These are phyloP conservation scores for Thaumetopoea pityocampa DNA, from an alignment of 1,140 invertebrate genomes.

Conservation along the genomic window DNA sequence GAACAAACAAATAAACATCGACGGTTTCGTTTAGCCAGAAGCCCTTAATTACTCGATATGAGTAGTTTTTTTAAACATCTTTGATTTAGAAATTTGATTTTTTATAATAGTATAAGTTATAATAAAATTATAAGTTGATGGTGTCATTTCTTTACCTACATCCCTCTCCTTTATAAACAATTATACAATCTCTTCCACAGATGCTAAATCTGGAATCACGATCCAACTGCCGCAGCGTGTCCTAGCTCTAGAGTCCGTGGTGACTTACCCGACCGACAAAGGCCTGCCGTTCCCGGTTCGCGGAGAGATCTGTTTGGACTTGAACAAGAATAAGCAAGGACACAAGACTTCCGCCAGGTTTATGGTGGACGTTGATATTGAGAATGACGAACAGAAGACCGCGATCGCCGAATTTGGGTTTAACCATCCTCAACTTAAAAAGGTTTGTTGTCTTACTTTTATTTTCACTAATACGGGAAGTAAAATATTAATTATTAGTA, in stretches of 20 bases:
- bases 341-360: constrained; percentile 77
- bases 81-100: too few species aligned
- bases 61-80: not conserved
- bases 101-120: too few species aligned
- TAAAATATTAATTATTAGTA: not conserved
- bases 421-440: constrained; percentile 79
- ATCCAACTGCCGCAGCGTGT: constrained; percentile 81
- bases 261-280: constrained; percentile 57
- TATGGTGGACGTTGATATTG: constrained; percentile 61
- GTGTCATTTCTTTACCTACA: too few species aligned
- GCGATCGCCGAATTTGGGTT: constrained; percentile 78
- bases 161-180: not conserved
- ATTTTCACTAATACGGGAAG: not conserved
- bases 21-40: too few species aligned
- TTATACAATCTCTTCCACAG: constrained; percentile 29
- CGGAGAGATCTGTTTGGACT: constrained; percentile 77
- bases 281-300: constrained; percentile 48
- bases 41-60: too few species aligned
- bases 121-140: too few species aligned
- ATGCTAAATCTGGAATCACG: constrained; percentile 70
- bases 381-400: constrained; percentile 64
- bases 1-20: too few species aligned
- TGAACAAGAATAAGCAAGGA: constrained; percentile 83
- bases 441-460: constrained; percentile 59
- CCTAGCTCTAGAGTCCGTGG: constrained; percentile 76